phyloP scores from a whole-genome alignment of 2,888 invertebrate species.

The Ernsta delagoae region DNA sequence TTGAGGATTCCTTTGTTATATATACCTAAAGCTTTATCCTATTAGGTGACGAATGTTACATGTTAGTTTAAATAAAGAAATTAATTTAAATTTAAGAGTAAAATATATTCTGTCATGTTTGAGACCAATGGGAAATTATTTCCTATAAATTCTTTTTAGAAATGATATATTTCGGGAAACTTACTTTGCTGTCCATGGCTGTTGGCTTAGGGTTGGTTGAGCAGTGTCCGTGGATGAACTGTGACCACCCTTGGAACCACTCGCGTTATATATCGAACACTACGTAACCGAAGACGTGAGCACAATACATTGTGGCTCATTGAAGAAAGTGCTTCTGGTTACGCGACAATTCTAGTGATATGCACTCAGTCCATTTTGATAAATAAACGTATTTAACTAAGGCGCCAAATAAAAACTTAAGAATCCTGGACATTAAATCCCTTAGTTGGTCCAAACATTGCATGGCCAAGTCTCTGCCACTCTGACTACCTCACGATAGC shows the following conservation, averaged over 20 bases:
- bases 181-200: constrained; percentile 82
- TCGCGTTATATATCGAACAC: constrained; percentile 73
- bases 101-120: too few relatives aligned
- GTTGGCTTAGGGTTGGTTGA: constrained; percentile 65
- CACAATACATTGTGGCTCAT: constrained; percentile 70
- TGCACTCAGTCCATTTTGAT: constrained; percentile 53
- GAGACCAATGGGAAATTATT: neutral
- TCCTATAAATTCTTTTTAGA: neutral
- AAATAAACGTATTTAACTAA: too few relatives aligned
- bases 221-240: constrained; percentile 73
- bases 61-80: too few relatives aligned
- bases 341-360: constrained; percentile 66
- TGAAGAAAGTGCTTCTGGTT: constrained; percentile 75
- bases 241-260: constrained; percentile 56
- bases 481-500: too few relatives aligned
- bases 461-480: too few relatives aligned
- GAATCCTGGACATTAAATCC: too few relatives aligned
- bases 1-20: too few relatives aligned
- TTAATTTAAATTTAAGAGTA: too few relatives aligned
- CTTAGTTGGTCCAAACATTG: too few relatives aligned
- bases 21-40: too few relatives aligned
- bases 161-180: constrained; percentile 35
- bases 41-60: too few relatives aligned
- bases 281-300: constrained; percentile 78
- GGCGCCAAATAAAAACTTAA: too few relatives aligned